Percentiles rank a stretch among this genome's conserved stretches.
Conservation (phyloP, 2,888 invertebrate genomes). For the Copidosoma aretas region DNA sequence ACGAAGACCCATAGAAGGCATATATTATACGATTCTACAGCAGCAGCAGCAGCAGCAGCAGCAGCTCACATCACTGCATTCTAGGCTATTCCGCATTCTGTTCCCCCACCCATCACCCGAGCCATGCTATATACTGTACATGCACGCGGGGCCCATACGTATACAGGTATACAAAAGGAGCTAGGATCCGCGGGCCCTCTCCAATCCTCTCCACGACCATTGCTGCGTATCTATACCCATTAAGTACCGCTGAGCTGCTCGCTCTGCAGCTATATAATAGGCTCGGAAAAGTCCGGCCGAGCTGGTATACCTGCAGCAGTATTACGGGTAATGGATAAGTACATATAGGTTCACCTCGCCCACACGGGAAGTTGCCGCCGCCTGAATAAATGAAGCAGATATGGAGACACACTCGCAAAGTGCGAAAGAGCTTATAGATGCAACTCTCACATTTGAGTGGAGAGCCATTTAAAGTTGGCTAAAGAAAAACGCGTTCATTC, state of each 20-base stretch:
- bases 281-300: conserved; percentile 26
- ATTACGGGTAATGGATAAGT: conserved; percentile 1
- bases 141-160: no score
- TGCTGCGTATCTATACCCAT: neutral
- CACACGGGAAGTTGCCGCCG: no score
- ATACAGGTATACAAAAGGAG: neutral
- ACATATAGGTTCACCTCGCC: conserved; percentile 31
- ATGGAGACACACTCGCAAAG: no score
- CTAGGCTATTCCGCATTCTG: conserved; percentile 64
- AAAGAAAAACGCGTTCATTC: no score
- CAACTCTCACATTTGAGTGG: no score
- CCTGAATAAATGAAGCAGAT: no score
- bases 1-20: neutral
- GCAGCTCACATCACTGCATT: conserved; percentile 59
- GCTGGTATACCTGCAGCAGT: conserved; percentile 42
- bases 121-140: neutral
- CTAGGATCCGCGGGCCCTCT: conserved; percentile 3
- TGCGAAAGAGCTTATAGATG: no score
- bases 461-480: no score
- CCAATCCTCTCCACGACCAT: conserved; percentile 47
- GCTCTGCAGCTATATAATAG: neutral
- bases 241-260: neutral
- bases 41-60: no score
- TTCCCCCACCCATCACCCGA: conserved; percentile 57
- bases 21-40: neutral